Conservation (phyloP, 2,113 vertebrate genomes). For the Anser brachyrhynchus region DNA sequence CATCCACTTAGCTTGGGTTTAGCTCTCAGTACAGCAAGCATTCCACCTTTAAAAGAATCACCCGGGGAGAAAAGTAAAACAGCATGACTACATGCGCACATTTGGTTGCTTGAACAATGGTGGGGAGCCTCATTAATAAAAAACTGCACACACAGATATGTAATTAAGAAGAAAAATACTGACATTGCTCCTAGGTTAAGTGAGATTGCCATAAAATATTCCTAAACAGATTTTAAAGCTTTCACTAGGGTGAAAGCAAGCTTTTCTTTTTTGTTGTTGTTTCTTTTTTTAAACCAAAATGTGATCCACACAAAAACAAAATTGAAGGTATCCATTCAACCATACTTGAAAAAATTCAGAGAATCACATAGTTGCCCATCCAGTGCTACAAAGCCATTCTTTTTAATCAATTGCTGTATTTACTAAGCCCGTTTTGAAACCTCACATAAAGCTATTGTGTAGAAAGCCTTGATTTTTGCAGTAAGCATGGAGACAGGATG, state of each 20-base stretch:
- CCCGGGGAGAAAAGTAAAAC: background rate
- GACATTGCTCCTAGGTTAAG: slow-evolving; percentile 7
- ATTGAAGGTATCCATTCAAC: background rate
- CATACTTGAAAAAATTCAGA: background rate
- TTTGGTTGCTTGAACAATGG: slow-evolving; percentile 17
- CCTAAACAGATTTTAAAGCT: background rate
- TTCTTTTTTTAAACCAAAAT: background rate
- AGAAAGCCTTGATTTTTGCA: background rate
- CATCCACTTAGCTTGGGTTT: background rate
- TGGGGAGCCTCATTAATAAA: background rate
- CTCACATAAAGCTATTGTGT: background rate
- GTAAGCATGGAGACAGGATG: background rate
- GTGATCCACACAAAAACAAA: background rate
- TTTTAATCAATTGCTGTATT: background rate
- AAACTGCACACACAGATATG: background rate
- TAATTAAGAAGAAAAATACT: slow-evolving; percentile 28
- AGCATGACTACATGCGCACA: background rate
- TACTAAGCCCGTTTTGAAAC: background rate
- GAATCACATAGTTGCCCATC: background rate
- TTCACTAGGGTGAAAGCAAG: background rate
- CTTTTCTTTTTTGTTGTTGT: too few species aligned
- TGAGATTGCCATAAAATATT: slow-evolving; percentile 11
- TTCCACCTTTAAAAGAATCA: slow-evolving; percentile 14
- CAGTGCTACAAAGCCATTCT: background rate
- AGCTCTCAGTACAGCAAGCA: slow-evolving; percentile 3